Evolutionary conservation across 2,888 invertebrate species (phyloP).

Genomic region (Tiphia femorata): DNA sequence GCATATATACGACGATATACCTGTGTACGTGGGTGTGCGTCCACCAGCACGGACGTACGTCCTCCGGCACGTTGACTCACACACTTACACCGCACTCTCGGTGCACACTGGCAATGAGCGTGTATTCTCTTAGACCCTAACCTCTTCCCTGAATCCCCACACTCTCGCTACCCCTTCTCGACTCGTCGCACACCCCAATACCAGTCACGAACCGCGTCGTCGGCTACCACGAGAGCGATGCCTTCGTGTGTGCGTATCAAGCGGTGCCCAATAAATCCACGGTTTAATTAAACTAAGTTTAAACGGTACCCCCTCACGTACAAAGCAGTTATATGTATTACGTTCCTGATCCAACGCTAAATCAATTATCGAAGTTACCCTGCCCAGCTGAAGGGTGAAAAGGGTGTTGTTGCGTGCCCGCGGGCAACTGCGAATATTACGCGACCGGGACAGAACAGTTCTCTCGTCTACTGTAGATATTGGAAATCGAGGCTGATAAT

Average conservation of each 20-base stretch:
- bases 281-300: slow-evolving; percentile 67
- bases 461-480: not conserved
- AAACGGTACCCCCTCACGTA: slow-evolving; percentile 54
- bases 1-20: slow-evolving; percentile 2
- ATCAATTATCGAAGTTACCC: slow-evolving; percentile 63
- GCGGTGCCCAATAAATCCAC: slow-evolving; percentile 61
- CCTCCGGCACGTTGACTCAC: not conserved
- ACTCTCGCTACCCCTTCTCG: too few relatives aligned
- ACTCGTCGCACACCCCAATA: too few relatives aligned
- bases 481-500: too few relatives aligned
- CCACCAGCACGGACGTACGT: not conserved
- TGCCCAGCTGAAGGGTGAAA: slow-evolving; percentile 10
- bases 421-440: not conserved
- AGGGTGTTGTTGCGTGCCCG: slow-evolving; percentile 13
- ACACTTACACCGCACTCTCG: slow-evolving; percentile 4
- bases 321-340: slow-evolving; percentile 61
- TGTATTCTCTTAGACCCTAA: too few relatives aligned
- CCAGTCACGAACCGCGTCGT: slow-evolving; percentile 29
- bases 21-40: not conserved
- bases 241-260: slow-evolving; percentile 46
- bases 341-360: slow-evolving; percentile 60
- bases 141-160: too few relatives aligned
- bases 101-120: too few relatives aligned
- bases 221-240: slow-evolving; percentile 12
- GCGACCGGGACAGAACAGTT: not conserved